These are phyloP conservation scores for Ips typographus DNA, from an alignment of 1,140 invertebrate genomes.

Conservation along the genomic window DNA sequence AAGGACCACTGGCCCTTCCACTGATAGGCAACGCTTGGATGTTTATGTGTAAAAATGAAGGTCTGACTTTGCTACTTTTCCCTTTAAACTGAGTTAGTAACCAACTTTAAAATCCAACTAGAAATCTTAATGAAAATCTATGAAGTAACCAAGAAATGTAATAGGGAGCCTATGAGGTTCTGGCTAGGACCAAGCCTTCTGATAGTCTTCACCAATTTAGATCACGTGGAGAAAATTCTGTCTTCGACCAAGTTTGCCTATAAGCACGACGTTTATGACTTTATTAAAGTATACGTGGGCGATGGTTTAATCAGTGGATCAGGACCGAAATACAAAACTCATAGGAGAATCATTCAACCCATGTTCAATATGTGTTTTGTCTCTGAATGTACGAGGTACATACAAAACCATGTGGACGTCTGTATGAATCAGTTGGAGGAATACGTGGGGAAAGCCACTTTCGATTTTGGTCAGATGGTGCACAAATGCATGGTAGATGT, in stretches of 20 bases:
- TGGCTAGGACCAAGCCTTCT: constrained; percentile 30
- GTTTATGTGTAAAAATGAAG: constrained; percentile 38
- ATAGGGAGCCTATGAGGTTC: constrained; percentile 17
- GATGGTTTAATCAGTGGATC: constrained; percentile 36
- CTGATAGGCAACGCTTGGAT: constrained; percentile 35
- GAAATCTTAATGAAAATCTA: constrained; percentile 9
- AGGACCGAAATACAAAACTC: constrained; percentile 27
- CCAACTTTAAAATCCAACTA: constrained; percentile 12
- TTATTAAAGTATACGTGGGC: constrained; percentile 36
- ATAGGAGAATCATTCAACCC: constrained; percentile 36
- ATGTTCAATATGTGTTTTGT: constrained; percentile 33
- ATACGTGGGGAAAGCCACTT: constrained; percentile 13
- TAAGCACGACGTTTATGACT: constrained; percentile 39
- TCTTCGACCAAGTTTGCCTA: constrained; percentile 25
- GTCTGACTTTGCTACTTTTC: constrained; percentile 10
- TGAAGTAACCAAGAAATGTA: constrained; percentile 7
- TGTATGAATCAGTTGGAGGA: constrained; percentile 32
- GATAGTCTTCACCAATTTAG: constrained; percentile 8
- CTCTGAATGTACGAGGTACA: constrained; percentile 6
- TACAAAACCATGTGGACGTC: constrained; percentile 26
- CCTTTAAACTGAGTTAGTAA: neutral
- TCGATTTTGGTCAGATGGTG: constrained; percentile 24
- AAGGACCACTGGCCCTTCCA: constrained; percentile 43
- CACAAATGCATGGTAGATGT: constrained; percentile 31
- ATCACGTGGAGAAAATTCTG: constrained; percentile 38